phyloP scores from a whole-genome alignment of 2,797 vertebrate species.

The Pyrocephalus nanus region DNA sequence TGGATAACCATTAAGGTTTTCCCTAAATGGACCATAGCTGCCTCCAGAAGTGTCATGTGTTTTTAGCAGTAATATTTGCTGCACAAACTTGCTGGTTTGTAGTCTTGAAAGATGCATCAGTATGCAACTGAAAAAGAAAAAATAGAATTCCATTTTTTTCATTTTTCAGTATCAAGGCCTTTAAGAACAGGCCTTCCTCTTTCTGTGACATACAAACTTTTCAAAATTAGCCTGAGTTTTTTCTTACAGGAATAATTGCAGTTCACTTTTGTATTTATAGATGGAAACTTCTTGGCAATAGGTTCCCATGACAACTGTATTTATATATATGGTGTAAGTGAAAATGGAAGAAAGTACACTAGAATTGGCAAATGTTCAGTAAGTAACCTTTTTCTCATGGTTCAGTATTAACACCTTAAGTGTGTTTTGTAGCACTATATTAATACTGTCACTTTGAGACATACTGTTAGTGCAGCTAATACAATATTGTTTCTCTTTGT shows the following conservation, averaged over 20 bases:
- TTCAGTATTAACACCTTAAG: not conserved
- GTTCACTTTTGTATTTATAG: conserved; percentile 71
- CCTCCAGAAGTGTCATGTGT: not conserved
- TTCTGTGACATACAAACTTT: not conserved
- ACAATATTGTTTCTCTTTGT: not conserved
- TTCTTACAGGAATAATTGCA: not conserved
- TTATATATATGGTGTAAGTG: conserved; percentile 94
- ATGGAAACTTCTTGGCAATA: conserved; percentile 95
- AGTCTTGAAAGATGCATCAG: not conserved
- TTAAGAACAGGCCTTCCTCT: not conserved
- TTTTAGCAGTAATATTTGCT: not conserved
- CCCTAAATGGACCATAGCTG: not conserved
- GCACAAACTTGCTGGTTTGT: not conserved
- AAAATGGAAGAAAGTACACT: conserved; percentile 92
- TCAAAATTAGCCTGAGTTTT: not conserved
- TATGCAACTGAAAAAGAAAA: not conserved
- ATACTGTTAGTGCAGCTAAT: not conserved
- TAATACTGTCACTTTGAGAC: not conserved
- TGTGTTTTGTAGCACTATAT: not conserved
- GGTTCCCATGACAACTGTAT: conserved; percentile 99
- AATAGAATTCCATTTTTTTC: not conserved
- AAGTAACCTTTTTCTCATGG: conserved; percentile 54
- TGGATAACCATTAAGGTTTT: not conserved
- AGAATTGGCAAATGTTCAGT: conserved; percentile 97
- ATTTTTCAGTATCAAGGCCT: not conserved